phyloP scores from a whole-genome alignment of 2,797 vertebrate genomes.

The Champsocephalus esox region DNA sequence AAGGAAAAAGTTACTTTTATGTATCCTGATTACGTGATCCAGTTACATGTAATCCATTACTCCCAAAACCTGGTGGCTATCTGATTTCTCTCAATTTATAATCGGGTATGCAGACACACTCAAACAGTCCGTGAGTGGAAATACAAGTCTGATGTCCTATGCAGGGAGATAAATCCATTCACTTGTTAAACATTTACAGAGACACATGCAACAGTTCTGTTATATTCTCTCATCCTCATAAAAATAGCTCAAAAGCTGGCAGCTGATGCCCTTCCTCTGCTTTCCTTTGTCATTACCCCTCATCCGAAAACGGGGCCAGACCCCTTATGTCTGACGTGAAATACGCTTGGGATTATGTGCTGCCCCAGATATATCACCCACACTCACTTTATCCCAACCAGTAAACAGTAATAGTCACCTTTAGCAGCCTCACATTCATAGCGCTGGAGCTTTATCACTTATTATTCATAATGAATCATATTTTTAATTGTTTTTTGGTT shows the following conservation, averaged over 20 bases:
- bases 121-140: not conserved
- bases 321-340: constrained; percentile 23
- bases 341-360: constrained; percentile 27
- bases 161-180: not conserved
- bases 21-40: no score
- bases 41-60: no score
- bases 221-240: not conserved
- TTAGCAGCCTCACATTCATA: constrained; percentile 33
- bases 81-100: not conserved
- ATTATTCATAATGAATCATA: not conserved
- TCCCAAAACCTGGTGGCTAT: no score
- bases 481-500: not conserved
- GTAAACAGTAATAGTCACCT: constrained; percentile 70
- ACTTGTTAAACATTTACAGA: not conserved
- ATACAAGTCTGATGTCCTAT: constrained; percentile 34
- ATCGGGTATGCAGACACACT: constrained; percentile 1
- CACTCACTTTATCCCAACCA: constrained; percentile 22
- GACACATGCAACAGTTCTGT: not conserved
- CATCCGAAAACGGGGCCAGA: constrained; percentile 20
- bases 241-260: constrained; percentile 30
- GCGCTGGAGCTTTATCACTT: not conserved
- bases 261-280: constrained; percentile 1
- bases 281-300: constrained; percentile 5
- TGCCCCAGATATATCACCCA: constrained; percentile 70
- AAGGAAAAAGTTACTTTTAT: no score